Base-by-base conservation (phyloP, 1,140 invertebrate genomes). In the Fopius arisanus region DNA sequence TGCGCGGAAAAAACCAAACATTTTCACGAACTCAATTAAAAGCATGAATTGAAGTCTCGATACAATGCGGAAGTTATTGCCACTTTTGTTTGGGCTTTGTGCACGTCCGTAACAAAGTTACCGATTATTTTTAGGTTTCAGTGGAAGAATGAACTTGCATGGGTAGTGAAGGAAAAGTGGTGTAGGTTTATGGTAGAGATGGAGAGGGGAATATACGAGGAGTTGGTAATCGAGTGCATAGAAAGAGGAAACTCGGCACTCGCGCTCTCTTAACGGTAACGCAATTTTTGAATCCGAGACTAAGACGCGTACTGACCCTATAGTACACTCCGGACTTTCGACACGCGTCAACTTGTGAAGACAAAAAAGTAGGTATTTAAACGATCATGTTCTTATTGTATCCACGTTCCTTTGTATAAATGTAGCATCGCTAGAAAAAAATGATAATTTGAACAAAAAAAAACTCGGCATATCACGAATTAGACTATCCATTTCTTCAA, bases 241-340 rank as follows among this genome's bases (percentile, higher is more conserved):
- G 10, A 23, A 6, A 59, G 54, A 21, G 14, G 54, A 59, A 59
- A 59, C 19, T 26, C 54, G 54, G 23, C 21, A 23, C 54, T 28
- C 54, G 54, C 54, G 54, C 14, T 59, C 54, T 23, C 23, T 59
- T 59, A 59, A 59, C 54, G 54, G 54, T 59, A 59, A 59, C 54
- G 54, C 54, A 28, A 59, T 59, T 59, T 59, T 59, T 59, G 23
- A 23, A 59, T 23, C 54, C 54, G 23, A 59, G 23, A 28, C 21
- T 21, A 59, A 26, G 54, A 23, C 54, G 54, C 54, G 54, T 59
- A 59, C 54, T 7, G 23, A 59, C 14, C 23, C 21, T 23, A 9
- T 23, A 23, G 54, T 23, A 59, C 54, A 2, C 19, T 59, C 23
- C 23, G 10, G 54, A 26, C 54, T 21, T 59, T 59, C 54, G 54